These are phyloP conservation scores for Poeciliopsis occidentalis DNA, from an alignment of 2,113 vertebrate species.

Conservation along the genomic window DNA sequence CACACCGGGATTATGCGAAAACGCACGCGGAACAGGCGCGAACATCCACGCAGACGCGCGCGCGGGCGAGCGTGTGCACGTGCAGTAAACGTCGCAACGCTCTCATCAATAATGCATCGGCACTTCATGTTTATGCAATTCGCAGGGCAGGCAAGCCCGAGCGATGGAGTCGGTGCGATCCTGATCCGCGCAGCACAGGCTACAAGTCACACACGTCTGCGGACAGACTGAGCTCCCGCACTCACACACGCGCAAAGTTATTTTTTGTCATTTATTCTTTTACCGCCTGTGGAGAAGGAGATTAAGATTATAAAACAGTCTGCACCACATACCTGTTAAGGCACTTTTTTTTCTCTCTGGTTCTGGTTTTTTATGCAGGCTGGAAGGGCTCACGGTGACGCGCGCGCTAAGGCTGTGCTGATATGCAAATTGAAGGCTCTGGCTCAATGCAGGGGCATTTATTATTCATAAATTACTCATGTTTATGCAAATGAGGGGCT, in stretches of 20 bases:
- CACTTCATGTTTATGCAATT: conserved; percentile 89
- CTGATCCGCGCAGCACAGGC: conserved; percentile 4
- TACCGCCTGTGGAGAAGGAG: conserved; percentile 36
- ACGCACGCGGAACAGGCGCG: conserved; percentile 13
- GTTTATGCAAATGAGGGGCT: conserved; percentile 92
- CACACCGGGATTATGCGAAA: conserved; percentile 19
- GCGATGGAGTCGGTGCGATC: conserved; percentile 56
- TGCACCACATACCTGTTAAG: conserved; percentile 85
- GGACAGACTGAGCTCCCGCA: conserved; percentile 44
- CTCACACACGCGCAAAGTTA: conserved; percentile 12
- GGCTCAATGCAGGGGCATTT: conserved; percentile 89
- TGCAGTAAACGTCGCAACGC: conserved; percentile 62
- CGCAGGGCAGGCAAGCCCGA: conserved; percentile 71
- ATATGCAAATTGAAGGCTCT: conserved; percentile 93
- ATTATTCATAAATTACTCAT: conserved; percentile 98
- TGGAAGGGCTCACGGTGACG: conserved; percentile 84
- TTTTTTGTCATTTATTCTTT: conserved; percentile 10
- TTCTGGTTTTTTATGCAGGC: conserved; percentile 84
- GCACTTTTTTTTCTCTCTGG: conserved; percentile 76
- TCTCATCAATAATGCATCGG: conserved; percentile 91
- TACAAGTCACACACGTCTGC: conserved; percentile 37
- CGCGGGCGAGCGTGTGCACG: conserved; percentile 28
- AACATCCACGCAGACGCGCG: conserved; percentile 19
- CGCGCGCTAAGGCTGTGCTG: conserved; percentile 82
- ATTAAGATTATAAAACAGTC: conserved; percentile 62